phyloP scores from a whole-genome alignment of 30 jellyfish, hydroid and myxozoan genomes.

The Mastigias papua region DNA sequence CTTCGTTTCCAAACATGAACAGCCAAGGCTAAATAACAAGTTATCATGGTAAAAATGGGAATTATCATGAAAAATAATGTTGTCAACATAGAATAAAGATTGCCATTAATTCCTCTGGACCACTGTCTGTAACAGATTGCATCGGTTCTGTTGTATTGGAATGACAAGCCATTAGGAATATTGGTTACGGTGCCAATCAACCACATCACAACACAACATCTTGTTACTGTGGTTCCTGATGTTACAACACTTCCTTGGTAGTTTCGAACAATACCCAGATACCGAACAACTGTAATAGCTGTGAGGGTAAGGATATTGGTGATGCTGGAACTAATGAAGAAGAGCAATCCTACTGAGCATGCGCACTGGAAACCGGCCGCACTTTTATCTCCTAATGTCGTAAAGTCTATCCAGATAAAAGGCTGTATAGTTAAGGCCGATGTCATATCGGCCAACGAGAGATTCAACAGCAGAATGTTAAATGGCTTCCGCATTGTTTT shows the following conservation, averaged over 20 bases:
- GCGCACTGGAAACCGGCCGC: neutral
- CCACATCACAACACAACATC: neutral
- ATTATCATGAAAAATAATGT: neutral
- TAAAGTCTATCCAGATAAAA: neutral
- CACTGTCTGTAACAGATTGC: neutral
- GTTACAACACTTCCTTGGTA: neutral
- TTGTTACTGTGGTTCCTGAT: neutral
- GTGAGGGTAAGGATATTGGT: neutral
- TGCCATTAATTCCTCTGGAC: neutral
- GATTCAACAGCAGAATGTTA: neutral
- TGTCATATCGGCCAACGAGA: neutral
- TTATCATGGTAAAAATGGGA: neutral
- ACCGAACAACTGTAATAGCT: neutral
- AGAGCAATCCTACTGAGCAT: neutral
- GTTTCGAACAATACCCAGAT: neutral
- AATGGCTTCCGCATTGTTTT: neutral
- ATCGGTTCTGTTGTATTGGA: neutral
- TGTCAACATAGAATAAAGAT: neutral
- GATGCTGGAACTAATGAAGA: neutral
- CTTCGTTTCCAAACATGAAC: constrained; percentile 5
- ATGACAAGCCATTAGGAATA: neutral
- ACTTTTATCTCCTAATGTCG: neutral
- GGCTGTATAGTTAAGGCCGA: neutral
- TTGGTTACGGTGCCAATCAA: neutral
- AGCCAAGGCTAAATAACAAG: neutral